These are phyloP conservation scores for Dinomys branickii DNA, from an alignment of 2,113 vertebrate genomes.

Conservation along the genomic window DNA sequence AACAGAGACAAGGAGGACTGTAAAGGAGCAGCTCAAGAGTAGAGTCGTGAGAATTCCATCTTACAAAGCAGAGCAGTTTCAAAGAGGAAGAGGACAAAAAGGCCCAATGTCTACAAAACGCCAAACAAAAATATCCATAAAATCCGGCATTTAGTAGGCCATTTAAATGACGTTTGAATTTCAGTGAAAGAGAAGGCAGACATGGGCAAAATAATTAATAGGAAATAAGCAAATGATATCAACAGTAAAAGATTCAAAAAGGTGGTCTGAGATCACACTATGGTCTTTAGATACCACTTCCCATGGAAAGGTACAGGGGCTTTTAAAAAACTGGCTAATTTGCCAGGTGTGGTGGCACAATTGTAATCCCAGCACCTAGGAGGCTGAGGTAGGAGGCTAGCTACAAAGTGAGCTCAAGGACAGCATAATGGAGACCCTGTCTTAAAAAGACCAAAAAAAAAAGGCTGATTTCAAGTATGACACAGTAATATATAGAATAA, in stretches of 20 bases:
- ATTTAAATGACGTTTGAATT: neutral
- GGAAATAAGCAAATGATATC: constrained; percentile 23
- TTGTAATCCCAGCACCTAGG: too few species aligned
- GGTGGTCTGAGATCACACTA: neutral
- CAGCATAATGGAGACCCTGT: too few species aligned
- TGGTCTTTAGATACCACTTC: neutral
- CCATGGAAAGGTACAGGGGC: neutral
- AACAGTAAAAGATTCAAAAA: constrained; percentile 2
- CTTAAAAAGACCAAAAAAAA: too few species aligned
- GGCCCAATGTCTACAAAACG: constrained; percentile 14
- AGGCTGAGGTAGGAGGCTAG: too few species aligned
- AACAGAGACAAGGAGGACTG: neutral
- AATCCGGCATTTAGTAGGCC: neutral
- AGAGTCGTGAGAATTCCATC: neutral
- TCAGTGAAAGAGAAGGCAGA: neutral
- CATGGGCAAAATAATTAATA: neutral
- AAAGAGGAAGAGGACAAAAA: neutral
- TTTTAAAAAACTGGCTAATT: neutral
- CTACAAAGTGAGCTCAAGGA: too few species aligned
- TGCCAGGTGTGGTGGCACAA: too few species aligned
- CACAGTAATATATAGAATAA: neutral
- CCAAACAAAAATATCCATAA: neutral
- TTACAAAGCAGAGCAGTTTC: neutral
- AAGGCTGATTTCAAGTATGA: neutral
- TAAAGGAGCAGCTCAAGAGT: neutral